Evolutionary conservation across 2,888 invertebrate species (phyloP).

Genomic region (Osmoderma eremita): DNA sequence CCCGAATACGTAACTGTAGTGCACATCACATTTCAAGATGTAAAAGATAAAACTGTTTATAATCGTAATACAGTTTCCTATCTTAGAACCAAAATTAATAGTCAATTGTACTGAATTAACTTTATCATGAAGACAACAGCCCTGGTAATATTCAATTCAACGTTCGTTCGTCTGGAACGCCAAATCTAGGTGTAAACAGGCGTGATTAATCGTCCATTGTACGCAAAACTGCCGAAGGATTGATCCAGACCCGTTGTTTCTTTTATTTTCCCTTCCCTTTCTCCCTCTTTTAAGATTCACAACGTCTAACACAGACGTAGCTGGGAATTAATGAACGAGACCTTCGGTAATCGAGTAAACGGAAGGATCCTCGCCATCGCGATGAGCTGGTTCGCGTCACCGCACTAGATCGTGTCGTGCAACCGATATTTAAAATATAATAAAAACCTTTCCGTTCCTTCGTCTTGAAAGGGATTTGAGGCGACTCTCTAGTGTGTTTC

Average conservation of each 20-base stretch:
- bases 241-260: slow-evolving; percentile 10
- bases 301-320: slow-evolving; percentile 15
- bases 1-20: too few species aligned
- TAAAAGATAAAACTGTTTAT: too few species aligned
- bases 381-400: slow-evolving; percentile 40
- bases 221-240: slow-evolving; percentile 24
- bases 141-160: neutral
- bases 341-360: slow-evolving; percentile 38
- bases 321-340: slow-evolving; percentile 42
- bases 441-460: slow-evolving; percentile 46
- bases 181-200: slow-evolving; percentile 18
- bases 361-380: slow-evolving; percentile 35
- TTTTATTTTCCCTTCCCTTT: neutral
- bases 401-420: slow-evolving; percentile 37
- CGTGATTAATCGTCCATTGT: slow-evolving; percentile 26
- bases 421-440: slow-evolving; percentile 55
- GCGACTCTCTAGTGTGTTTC: slow-evolving; percentile 47
- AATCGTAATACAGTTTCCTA: too few species aligned
- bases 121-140: neutral
- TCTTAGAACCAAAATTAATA: too few species aligned
- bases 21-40: too few species aligned
- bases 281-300: neutral
- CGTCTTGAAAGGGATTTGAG: slow-evolving; percentile 51
- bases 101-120: too few species aligned
- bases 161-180: neutral